These are phyloP conservation scores for Lagopus muta DNA, from an alignment of 2,113 vertebrate genomes.

Conservation along the genomic window DNA sequence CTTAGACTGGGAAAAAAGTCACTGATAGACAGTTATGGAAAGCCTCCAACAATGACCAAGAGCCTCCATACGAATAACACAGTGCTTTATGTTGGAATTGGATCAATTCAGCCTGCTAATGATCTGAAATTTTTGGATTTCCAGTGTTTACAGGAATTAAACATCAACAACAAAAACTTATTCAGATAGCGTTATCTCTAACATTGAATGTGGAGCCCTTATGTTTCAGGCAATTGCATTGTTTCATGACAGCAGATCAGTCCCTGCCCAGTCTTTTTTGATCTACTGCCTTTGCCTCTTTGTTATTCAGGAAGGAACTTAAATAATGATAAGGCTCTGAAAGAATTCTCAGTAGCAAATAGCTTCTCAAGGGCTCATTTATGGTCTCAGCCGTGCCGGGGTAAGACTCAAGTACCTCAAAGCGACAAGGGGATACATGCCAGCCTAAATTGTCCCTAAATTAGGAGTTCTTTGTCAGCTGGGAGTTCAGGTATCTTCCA, in stretches of 20 bases:
- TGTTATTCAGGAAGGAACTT: constrained; percentile 30
- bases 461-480: constrained; percentile 37
- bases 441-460: constrained; percentile 39
- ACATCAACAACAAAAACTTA: constrained; percentile 2
- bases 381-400: background rate
- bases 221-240: background rate
- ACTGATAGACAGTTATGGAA: background rate
- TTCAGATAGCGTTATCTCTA: background rate
- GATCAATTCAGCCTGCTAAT: background rate
- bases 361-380: constrained; percentile 15
- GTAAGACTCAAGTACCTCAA: background rate
- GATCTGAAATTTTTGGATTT: background rate
- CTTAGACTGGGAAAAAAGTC: background rate
- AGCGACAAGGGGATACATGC: background rate
- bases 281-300: background rate
- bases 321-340: constrained; percentile 33
- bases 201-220: background rate
- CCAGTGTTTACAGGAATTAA: background rate
- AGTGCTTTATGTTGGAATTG: background rate
- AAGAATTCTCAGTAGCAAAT: constrained; percentile 38
- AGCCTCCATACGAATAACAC: background rate
- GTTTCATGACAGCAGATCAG: constrained; percentile 14
- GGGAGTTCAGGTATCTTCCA: background rate
- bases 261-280: constrained; percentile 27
- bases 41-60: background rate